A percentile compares a stretch with the other conserved stretches of the same genome.
Conservation (phyloP, 2,888 invertebrate species). For the Leptinotarsa tumamoca region DNA sequence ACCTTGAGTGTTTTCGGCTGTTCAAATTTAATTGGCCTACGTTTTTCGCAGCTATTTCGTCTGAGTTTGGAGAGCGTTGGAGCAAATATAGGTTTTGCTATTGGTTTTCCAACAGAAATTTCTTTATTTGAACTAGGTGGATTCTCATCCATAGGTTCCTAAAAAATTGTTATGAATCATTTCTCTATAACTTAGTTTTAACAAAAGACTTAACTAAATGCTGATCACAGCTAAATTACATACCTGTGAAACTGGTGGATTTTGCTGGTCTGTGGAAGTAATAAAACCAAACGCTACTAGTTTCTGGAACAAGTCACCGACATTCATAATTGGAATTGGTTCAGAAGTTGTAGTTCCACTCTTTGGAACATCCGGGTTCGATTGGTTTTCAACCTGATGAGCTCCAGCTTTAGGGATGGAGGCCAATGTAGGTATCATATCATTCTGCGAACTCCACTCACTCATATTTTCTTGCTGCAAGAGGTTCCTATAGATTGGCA, state of each 20-base stretch:
- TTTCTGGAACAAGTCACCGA: slow-evolving; percentile 87
- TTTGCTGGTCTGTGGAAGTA: slow-evolving; percentile 57
- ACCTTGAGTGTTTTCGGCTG: slow-evolving; percentile 80
- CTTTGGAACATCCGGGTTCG: slow-evolving; percentile 7
- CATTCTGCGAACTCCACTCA: slow-evolving; percentile 60
- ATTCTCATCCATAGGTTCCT: background rate
- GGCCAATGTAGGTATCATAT: slow-evolving; percentile 71
- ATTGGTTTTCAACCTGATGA: slow-evolving; percentile 68
- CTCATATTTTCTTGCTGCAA: background rate
- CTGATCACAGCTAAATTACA: too few species aligned
- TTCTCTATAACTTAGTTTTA: too few species aligned
- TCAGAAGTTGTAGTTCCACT: slow-evolving; percentile 36
- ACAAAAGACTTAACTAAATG: too few species aligned
- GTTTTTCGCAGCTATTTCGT: slow-evolving; percentile 58
- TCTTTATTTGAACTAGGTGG: background rate
- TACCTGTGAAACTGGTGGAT: slow-evolving; percentile 28
- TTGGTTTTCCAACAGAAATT: background rate
- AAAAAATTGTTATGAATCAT: too few species aligned
- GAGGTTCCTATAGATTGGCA: slow-evolving; percentile 44
- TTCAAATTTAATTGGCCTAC: slow-evolving; percentile 76
- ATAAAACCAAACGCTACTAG: slow-evolving; percentile 88
- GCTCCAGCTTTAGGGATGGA: slow-evolving; percentile 60
- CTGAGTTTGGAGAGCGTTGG: slow-evolving; percentile 33
- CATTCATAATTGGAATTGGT: slow-evolving; percentile 69
- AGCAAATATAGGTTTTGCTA: slow-evolving; percentile 4